Evolutionary conservation across 1,140 invertebrate genomes (phyloP).

Genomic region (Glossosoma conforme): DNA sequence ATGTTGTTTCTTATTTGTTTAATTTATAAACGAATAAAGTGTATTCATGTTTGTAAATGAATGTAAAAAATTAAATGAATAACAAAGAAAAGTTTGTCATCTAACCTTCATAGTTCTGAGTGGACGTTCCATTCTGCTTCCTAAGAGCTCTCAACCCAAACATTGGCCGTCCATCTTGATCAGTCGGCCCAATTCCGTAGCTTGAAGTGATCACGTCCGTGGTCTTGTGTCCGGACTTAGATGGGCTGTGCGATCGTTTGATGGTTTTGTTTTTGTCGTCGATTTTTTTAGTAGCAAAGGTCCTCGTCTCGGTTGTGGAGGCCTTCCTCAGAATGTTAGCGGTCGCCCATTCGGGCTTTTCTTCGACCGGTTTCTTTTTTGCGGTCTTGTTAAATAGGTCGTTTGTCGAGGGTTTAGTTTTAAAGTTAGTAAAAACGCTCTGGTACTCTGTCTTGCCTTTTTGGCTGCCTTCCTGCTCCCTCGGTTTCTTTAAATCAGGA

Average conservation of each 20-base stretch:
- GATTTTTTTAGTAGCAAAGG: constrained; percentile 41
- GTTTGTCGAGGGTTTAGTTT: constrained; percentile 25
- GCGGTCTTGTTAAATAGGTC: constrained; percentile 20
- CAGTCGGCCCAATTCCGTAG: constrained; percentile 75
- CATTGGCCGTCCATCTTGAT: constrained; percentile 69
- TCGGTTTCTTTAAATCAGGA: constrained; percentile 34
- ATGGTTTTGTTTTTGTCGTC: constrained; percentile 37
- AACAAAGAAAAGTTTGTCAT: constrained; percentile 16
- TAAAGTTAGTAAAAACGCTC: constrained; percentile 24
- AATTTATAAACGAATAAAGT: not conserved
- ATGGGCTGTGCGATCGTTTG: constrained; percentile 42
- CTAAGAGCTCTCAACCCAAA: constrained; percentile 70
- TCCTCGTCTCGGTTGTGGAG: constrained; percentile 39
- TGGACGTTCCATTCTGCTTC: constrained; percentile 52
- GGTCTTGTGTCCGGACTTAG: constrained; percentile 39
- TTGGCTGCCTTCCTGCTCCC: constrained; percentile 24
- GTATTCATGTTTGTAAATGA: constrained; percentile 4
- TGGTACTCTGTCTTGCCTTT: constrained; percentile 39
- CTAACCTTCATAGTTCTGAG: constrained; percentile 53
- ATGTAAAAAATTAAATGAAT: constrained; percentile 8
- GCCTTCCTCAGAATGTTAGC: constrained; percentile 50
- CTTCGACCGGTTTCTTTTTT: constrained; percentile 32
- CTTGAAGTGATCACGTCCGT: constrained; percentile 68
- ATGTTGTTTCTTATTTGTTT: not conserved
- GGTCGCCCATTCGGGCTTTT: constrained; percentile 54